Evolutionary conservation across 2,113 vertebrate species (phyloP).

Genomic region (Salvator merianae): DNA sequence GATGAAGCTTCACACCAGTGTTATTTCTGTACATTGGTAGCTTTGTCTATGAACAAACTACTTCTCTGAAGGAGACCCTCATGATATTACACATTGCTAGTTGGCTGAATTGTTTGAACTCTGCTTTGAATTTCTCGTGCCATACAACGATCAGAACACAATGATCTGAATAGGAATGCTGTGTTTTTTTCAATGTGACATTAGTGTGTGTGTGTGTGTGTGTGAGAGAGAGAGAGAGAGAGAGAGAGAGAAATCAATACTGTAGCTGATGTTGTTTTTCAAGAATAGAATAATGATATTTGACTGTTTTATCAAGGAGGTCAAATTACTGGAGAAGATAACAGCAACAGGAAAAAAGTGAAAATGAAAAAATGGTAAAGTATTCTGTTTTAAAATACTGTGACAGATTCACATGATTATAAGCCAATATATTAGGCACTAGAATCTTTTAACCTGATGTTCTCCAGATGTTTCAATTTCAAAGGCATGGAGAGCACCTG

Average conservation of each 20-base stretch:
- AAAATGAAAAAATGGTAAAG: neutral
- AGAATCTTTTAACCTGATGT: no score
- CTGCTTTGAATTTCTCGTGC: slow-evolving; percentile 28
- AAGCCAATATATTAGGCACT: neutral
- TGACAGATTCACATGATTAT: neutral
- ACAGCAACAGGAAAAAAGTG: neutral
- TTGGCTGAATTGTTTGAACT: slow-evolving; percentile 4
- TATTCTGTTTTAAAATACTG: neutral
- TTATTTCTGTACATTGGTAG: neutral
- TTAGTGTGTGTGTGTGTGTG: neutral
- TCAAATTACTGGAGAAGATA: slow-evolving; percentile 2
- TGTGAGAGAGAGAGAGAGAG: no score
- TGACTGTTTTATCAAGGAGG: neutral
- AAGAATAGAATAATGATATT: slow-evolving; percentile 5
- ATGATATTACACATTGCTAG: slow-evolving; percentile 8
- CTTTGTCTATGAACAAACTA: neutral
- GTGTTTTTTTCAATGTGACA: slow-evolving; percentile 27
- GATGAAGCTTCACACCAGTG: accelerated
- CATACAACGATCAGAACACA: slow-evolving; percentile 17
- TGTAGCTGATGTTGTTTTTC: slow-evolving; percentile 43
- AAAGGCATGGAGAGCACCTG: no score
- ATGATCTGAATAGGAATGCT: slow-evolving; percentile 23
- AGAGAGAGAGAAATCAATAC: slow-evolving; percentile 33
- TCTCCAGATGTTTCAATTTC: no score
- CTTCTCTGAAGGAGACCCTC: slow-evolving; percentile 11